A percentile compares a stretch with the other conserved stretches of the same genome.
Evolutionary conservation across 2,888 invertebrate species (phyloP).

Genomic region (Theretra japonica): DNA sequence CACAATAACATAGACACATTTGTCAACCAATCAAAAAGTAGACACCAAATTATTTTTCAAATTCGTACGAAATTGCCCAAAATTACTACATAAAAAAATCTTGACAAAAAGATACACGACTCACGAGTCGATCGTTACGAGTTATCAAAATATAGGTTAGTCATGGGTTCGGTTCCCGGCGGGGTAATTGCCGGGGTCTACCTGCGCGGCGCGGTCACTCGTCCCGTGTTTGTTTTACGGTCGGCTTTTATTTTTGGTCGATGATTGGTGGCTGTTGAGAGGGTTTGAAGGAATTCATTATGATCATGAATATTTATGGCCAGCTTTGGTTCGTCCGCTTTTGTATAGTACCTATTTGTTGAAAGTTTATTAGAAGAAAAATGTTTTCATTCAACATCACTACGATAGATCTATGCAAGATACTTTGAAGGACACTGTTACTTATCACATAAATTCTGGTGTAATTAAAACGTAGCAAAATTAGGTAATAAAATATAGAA

Average conservation of each 20-base stretch:
- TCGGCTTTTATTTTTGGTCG: conserved; percentile 53
- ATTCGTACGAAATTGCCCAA: conserved; percentile 13
- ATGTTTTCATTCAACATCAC: no score
- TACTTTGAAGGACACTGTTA: no score
- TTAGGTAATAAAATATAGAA: no score
- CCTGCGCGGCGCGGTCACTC: conserved; percentile 58
- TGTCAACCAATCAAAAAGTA: background rate
- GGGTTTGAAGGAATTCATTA: conserved; percentile 27
- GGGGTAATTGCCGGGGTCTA: conserved; percentile 67
- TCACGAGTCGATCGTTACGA: conserved; percentile 12
- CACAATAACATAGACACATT: background rate
- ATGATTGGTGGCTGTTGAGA: conserved; percentile 24
- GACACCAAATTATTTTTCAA: background rate
- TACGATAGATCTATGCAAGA: no score
- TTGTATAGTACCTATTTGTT: background rate
- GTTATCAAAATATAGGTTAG: conserved; percentile 67
- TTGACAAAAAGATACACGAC: conserved; percentile 17
- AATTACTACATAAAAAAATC: conserved; percentile 13
- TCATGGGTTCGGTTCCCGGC: conserved; percentile 54
- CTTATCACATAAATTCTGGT: no score
- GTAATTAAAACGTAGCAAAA: no score
- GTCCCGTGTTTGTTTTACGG: conserved; percentile 64
- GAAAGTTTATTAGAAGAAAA: background rate
- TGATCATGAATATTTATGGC: conserved; percentile 34
- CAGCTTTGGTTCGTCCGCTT: background rate